Base-by-base conservation (phyloP, 2,797 vertebrate species). In the Prunella strophiata region DNA sequence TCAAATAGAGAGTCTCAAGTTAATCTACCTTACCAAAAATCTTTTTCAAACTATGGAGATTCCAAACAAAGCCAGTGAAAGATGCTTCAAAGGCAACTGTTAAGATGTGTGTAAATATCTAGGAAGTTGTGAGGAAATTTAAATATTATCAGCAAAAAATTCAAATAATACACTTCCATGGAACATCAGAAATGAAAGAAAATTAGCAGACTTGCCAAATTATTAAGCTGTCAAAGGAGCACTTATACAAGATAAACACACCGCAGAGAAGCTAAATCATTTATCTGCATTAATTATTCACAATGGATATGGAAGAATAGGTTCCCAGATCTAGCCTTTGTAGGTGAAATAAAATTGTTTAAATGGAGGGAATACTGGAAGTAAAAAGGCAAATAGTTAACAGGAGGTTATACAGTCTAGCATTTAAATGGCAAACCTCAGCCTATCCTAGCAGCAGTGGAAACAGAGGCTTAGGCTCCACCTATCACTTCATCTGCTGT, bases 221-320 rank as follows among this genome's bases (percentile, higher is more conserved):
- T 25, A 91, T 81, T 94, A 71, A 78, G 40, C 57, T 90, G 76
- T 80, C 50, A 58, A 72, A 93, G n/a, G 43, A 84, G 74, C 38
- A 71, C 62, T 92, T 81, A 42, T 2, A 71, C n/a, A 87, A 93
- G 71, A 94, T 11, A 91, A 95, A 93, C 55, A 89, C 38, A 87
- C 38, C 16, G 5, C 34, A 81, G 43, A 89, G 43, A 40, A 79
- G 34, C 11, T 68, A 85, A 50, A 73, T 87, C 2, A 93, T 85
- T 94, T 89, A 84, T 75, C 71, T 85, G 26, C 36, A 73, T 91
- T 85, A 87, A 81, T 85, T 82, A 92, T 87, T 94, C 67, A 87
- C 74, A 91, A 57, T 0, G 0, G 71, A 75, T 59, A 78, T 29
- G 25, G 30, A 85, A 77, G 68, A 83, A 51, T 12, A 76, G 18